Conservation (phyloP, 2,113 vertebrate species). For the Etia nguti region DNA sequence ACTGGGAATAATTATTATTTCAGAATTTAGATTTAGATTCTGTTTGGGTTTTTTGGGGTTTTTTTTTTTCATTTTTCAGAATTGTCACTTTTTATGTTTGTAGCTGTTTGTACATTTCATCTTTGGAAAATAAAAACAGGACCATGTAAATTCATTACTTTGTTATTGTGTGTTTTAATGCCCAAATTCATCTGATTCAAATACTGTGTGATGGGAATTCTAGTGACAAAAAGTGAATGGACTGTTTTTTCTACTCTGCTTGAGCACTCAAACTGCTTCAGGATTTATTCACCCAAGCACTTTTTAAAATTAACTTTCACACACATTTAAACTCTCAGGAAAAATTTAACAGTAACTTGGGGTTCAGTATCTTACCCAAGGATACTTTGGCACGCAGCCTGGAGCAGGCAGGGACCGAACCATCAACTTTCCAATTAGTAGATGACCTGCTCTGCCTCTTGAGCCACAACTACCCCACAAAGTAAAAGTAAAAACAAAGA, state of each 20-base stretch:
- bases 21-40: accelerated
- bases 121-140: accelerated
- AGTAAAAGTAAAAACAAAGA: neutral
- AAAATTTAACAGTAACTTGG: neutral
- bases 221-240: neutral
- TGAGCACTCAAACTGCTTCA: neutral
- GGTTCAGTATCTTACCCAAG: neutral
- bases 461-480: neutral
- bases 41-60: too few species aligned
- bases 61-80: neutral
- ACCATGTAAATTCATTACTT: neutral
- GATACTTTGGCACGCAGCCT: neutral
- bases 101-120: neutral
- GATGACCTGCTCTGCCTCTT: neutral
- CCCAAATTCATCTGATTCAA: neutral
- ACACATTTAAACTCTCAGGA: neutral
- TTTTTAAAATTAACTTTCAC: neutral
- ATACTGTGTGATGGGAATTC: accelerated
- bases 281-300: neutral
- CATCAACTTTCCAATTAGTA: neutral
- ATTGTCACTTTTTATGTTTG: neutral
- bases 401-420: neutral
- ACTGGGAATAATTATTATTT: neutral
- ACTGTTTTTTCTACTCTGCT: neutral
- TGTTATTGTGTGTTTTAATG: neutral